Evolutionary conservation across 1,140 invertebrate genomes (phyloP), one percentile per base, ranked within the genome.

Genomic region (Nomia melanderi): DNA sequence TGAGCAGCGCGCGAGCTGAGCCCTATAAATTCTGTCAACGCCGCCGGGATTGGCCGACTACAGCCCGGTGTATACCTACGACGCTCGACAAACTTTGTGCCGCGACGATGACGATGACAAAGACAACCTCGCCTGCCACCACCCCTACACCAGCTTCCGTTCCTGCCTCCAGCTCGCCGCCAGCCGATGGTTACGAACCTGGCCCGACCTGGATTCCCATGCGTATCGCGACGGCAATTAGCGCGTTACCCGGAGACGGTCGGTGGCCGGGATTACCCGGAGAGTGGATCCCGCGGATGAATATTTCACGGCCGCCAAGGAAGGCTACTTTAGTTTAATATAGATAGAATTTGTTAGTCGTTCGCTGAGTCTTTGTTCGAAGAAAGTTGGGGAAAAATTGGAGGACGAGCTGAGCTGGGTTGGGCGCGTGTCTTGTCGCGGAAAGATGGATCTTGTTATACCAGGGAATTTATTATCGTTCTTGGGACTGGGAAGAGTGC

Each of bases 21-120:
- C 60, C 71, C 83, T 84, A 81, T 70, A 84, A 84, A 84, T 84
- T 84, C 82, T 83, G 69, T 77, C 54, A 72, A 77, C 78, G 76
- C 65, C 47, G 53, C 41, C 39, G 67, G 57, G 65, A 75, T 79
- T 66, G 78, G 54, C 33, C 62, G 69, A 63, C 64, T 12, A 44
- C 41, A 17, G 71, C 64, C 56, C 56, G 33, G 56, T 72, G 41
- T 60, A 77, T 83, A 77, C 47, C 53, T 39, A 62, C 56, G 73
- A 71, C 73, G 81, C 64, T 65, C 64, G 81, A 53, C 78, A 75
- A 84, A 84, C 73, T 84, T 84, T 78, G 62, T 65, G 20, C 44
- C 56, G 41, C 20, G 53, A 57, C 62, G 39, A 54, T 62, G 39
- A 57, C 47, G 25, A 25, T 29, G 50, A 41, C 69, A 57, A 73